Evolutionary conservation across 2,888 invertebrate species (phyloP), one percentile per base, ranked within the genome.

Genomic region (Orgyia antiqua): DNA sequence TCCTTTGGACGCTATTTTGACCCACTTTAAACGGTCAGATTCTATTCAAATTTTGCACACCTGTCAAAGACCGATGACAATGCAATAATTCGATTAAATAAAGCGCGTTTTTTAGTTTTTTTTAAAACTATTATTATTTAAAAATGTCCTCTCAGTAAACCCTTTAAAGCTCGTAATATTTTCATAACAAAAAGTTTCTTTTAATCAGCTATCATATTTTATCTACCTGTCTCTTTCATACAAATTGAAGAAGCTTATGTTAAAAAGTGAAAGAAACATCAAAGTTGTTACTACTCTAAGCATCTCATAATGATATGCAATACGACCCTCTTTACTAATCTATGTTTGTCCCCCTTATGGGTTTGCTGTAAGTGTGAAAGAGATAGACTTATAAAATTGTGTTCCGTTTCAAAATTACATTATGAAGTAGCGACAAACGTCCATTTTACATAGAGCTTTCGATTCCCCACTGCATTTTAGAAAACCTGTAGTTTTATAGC

Each of bases 241-340:
- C 47, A 7, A 31, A 18, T 19, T 3, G 29, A 24, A 31, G 34
- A 41, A 36, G 2, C 4, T 18, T 28, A 18, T 21, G 47, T 28
- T 27, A 48, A 53, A 72, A 41, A 50, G 65, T 68, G 75, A 74
- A 39, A 38, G 53, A 42, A 34, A 27, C 27, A 42, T 26, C 29
- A 13, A 27, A 36, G 28, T 30, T 23, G 48, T 29, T 45, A 25
- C 36, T 27, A 51, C 57, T 58, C 34, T 39, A 36, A 53, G 42
- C 51, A 48, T 48, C 55, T 60, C 54, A 57, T 75, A 75, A 75
- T 73, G 71, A 73, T 73, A 75, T 75, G 71, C 76, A 69, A 66
- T 62, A 59, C 65, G 68, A 70, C 68, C 67, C 72, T 66, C 61
- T 65, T 58, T 58, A 46, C 45, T 49, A 40, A 31, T 37, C 53